A percentile compares a stretch with the other conserved stretches of the same genome.
These are phyloP conservation scores for Oryzaephilus surinamensis DNA, from an alignment of 1,140 invertebrate species.

Conservation along the genomic window DNA sequence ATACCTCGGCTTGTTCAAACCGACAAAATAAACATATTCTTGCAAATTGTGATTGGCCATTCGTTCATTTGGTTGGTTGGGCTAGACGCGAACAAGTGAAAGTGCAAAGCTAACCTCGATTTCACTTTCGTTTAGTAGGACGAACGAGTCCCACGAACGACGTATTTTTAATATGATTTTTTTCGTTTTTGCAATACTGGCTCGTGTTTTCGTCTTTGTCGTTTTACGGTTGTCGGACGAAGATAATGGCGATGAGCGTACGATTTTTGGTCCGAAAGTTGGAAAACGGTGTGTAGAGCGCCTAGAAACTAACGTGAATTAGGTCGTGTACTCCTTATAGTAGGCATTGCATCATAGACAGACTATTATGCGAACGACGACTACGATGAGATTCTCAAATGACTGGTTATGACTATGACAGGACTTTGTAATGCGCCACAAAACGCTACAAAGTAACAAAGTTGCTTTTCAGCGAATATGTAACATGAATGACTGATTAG, in stretches of 20 bases:
- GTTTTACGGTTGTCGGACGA: conserved; percentile 3
- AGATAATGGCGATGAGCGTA: conserved; percentile 13
- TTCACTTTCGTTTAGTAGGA: conserved; percentile 39
- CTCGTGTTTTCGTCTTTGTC: conserved; percentile 14
- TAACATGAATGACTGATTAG: too few relatives aligned
- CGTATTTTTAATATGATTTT: too few relatives aligned
- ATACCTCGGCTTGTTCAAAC: conserved; percentile 35
- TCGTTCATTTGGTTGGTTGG: too few relatives aligned
- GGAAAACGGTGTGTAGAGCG: conserved; percentile 18
- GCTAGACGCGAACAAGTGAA: conserved; percentile 37
- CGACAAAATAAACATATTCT: conserved; percentile 28
- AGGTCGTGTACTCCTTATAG: conserved; percentile 37
- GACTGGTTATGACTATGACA: conserved; percentile 1
- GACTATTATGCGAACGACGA: conserved; percentile 29
- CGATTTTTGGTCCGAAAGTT: too few relatives aligned
- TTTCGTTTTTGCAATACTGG: conserved; percentile 1
- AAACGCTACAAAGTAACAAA: not conserved
- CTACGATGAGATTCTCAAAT: conserved; percentile 7
- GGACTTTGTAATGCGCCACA: not conserved
- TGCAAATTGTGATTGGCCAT: conserved; percentile 25
- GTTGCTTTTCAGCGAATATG: too few relatives aligned
- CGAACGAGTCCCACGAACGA: conserved; percentile 37
- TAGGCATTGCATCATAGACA: conserved; percentile 30
- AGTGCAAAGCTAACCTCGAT: conserved; percentile 39
- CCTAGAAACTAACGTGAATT: conserved; percentile 35